Evolutionary conservation across 2,113 vertebrate species (phyloP).

Genomic region (Gavialis gangeticus): DNA sequence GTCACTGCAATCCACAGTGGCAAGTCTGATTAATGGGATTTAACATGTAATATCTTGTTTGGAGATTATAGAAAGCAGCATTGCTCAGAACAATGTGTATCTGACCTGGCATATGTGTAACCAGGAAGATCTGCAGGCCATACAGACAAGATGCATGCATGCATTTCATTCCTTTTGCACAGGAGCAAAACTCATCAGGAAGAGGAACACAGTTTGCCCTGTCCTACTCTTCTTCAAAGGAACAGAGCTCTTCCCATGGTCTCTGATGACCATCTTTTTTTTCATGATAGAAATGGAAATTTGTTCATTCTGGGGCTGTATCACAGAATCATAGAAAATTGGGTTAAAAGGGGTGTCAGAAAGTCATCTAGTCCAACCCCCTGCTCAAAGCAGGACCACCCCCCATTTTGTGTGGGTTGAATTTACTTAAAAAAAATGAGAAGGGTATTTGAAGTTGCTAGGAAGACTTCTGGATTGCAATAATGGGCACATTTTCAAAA

Average conservation of each 20-base stretch:
- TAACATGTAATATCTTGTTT: neutral
- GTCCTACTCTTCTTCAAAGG: neutral
- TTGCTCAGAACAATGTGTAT: conserved; percentile 7
- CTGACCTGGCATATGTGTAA: conserved; percentile 35
- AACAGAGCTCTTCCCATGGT: neutral
- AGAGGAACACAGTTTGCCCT: conserved; percentile 19
- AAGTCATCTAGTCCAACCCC: too few relatives aligned
- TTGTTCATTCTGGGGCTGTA: neutral
- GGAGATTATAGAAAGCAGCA: conserved; percentile 25
- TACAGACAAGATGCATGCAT: neutral
- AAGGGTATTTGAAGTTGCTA: neutral
- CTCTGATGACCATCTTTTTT: neutral
- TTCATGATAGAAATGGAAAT: neutral
- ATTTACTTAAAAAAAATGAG: neutral
- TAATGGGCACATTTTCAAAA: neutral
- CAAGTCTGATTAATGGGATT: conserved; percentile 18
- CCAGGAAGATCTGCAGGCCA: neutral
- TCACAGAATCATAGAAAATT: too few relatives aligned
- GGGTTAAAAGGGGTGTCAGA: too few relatives aligned
- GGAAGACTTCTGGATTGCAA: neutral
- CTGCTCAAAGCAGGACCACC: too few relatives aligned
- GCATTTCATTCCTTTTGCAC: conserved; percentile 2
- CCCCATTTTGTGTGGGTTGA: too few relatives aligned
- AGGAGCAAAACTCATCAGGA: conserved; percentile 19
- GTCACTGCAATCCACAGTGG: neutral